These are phyloP conservation scores for Trachymyrmex cornetzi DNA, from an alignment of 1,140 invertebrate species.

Conservation along the genomic window DNA sequence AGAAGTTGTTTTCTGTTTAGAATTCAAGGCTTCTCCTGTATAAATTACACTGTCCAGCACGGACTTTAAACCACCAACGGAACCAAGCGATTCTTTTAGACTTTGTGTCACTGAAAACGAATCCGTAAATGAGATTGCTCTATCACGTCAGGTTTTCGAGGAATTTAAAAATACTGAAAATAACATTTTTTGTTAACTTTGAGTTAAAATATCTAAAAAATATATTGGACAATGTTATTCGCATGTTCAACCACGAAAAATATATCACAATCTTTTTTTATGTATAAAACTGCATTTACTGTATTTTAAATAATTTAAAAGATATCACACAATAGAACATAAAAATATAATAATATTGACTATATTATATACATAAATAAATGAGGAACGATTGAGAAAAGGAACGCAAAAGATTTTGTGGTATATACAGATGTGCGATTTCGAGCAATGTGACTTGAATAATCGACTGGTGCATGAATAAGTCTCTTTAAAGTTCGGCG, in stretches of 20 bases:
- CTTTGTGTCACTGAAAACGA: no score
- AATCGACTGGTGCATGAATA: constrained; percentile 71
- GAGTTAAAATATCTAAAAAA: no score
- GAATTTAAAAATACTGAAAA: no score
- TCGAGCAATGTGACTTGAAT: constrained; percentile 54
- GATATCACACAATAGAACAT: neutral
- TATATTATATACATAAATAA: neutral
- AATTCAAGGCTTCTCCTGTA: neutral
- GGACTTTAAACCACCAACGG: no score
- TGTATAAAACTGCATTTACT: neutral
- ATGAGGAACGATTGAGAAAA: neutral
- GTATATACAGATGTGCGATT: neutral
- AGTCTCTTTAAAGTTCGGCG: constrained; percentile 69
- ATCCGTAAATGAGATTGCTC: no score
- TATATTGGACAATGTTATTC: no score
- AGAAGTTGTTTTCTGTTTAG: neutral
- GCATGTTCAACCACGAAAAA: neutral
- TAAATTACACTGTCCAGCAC: neutral
- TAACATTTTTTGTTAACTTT: no score
- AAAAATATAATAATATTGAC: neutral
- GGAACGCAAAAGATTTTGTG: neutral
- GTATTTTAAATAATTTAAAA: neutral
- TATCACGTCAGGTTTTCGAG: no score
- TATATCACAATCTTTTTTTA: neutral
- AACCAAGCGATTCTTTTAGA: no score